Evolutionary conservation across 2,113 vertebrate genomes (phyloP), one percentile per base, ranked within the genome.

Genomic region (Asarcornis scutulata): DNA sequence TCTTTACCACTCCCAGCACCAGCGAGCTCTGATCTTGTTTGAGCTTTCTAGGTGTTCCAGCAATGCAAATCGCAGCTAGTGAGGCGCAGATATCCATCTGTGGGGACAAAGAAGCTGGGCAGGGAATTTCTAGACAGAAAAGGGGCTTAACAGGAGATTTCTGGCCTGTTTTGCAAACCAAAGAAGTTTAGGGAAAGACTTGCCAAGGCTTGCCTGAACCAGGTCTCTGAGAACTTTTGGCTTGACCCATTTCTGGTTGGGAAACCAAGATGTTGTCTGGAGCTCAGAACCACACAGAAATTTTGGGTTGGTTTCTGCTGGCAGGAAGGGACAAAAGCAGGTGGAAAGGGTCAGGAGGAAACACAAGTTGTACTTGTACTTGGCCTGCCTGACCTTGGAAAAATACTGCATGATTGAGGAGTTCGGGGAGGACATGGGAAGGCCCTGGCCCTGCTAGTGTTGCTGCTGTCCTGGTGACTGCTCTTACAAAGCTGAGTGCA

Each of bases 121-220:
- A 88, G 25, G 60, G 38, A 64, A 78, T 93, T 91, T 90, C 14
- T 91, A 68, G 86, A 88, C 46, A 22, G 4, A 79, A 87, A 44
- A 66, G 2, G 2, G 59, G 31, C 11, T 67, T 90, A 74, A 79
- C 60, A 62, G 68, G 29, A 94, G 38, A 40, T 84, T 94, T 90
- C 76, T 88, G 73, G 42, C 67, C 60, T 94, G 59, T 75, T 96
- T 94, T 96, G 86, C 80, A 88, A 96, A 91, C 72, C 80, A 84
- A 84, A 93, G 46, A 72, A 93, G 21, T 87, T 52, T 83, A 78
- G 56, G 80, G 74, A 36, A 89, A 86, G 53, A 36, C 89, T 88
- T 93, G 53, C 22, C 77, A 86, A 89, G 25, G 36, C 87, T 88
- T 96, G 89, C 50, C 63, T 94, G 55, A 94, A 55, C 22, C 69